Evolutionary conservation across 2,797 vertebrate genomes (phyloP), one percentile per base, ranked within the genome.

Genomic region (Lepus townsendii): DNA sequence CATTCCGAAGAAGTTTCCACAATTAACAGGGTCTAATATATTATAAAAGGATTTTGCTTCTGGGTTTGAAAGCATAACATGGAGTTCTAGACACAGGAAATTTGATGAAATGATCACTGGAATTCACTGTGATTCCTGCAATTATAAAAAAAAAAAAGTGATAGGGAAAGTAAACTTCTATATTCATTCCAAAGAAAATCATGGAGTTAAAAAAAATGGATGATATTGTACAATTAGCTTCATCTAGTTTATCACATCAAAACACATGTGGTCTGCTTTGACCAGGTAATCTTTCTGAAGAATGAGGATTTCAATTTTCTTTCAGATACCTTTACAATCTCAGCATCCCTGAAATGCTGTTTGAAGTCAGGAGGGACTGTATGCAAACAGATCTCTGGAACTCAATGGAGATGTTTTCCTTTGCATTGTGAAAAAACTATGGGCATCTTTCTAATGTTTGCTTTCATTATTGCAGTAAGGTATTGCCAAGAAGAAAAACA

Each of bases 351-450:
- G 91, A 90, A 82, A n/a, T 88, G 47, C 86, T 85, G 73, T 86
- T 82, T 92, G 84, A 97, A 88, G 63, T 72, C 27, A 90, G 11
- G 12, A 95, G 85, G 38, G 4, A 90, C 47, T n/a, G 77, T 92
- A 71, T 76, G 83, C 78, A 96, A 88, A 54, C 38, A 96, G 89
- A 96, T 96, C 97, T 95, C 91, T 94, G 72, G 54, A 91, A 90
- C 82, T 96, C 57, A 93, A 82, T 93, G 83, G 76, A 80, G 90
- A 89, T 35, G 76, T 35, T 94, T 97, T 54, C 52, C 47, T 96
- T 96, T 90, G 50, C 95, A 76, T 96, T 97, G 90, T 94, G 30
- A 96, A 87, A 42, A 97, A 96, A 95, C 95, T 97, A 97, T 35
- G 60, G 95, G 47, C 54, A 95, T 82, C 88, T 66, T 96, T 96